Percentiles rank a stretch among this genome's conserved stretches.
Evolutionary conservation across 2,113 vertebrate species (phyloP).

Genomic region (Cheilinus undulatus): DNA sequence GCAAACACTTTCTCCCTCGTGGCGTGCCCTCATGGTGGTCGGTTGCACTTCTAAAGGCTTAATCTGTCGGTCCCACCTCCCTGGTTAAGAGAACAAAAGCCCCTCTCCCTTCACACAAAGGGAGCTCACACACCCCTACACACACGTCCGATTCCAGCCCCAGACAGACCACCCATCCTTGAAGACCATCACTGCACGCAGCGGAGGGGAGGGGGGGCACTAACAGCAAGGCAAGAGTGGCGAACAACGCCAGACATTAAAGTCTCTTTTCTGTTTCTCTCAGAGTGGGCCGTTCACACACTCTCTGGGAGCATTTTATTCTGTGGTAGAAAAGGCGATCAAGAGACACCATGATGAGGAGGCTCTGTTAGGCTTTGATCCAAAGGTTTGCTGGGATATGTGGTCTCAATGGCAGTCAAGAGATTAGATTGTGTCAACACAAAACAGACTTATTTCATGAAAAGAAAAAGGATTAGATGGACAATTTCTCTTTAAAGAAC

Average conservation of each 20-base stretch:
- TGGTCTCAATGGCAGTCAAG: conserved; percentile 36
- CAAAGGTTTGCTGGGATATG: conserved; percentile 44
- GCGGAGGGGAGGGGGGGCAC: conserved; percentile 24
- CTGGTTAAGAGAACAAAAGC: conserved; percentile 84
- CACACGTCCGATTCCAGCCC: conserved; percentile 76
- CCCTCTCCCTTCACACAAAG: conserved; percentile 79
- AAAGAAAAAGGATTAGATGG: conserved; percentile 38
- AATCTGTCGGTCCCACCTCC: conserved; percentile 82
- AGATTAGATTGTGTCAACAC: conserved; percentile 58
- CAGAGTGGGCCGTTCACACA: conserved; percentile 70
- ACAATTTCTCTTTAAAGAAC: conserved; percentile 44
- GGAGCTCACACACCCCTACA: conserved; percentile 77
- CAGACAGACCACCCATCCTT: conserved; percentile 82
- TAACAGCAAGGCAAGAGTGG: conserved; percentile 55
- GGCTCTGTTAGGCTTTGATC: conserved; percentile 60
- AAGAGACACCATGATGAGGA: conserved; percentile 52
- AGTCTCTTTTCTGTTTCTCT: conserved; percentile 56
- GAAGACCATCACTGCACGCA: conserved; percentile 68
- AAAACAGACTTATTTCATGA: conserved; percentile 36
- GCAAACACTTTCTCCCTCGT: conserved; percentile 64
- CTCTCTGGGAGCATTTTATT: conserved; percentile 65
- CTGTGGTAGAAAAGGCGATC: conserved; percentile 58
- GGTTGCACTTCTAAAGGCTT: conserved; percentile 82
- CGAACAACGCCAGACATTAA: conserved; percentile 60
- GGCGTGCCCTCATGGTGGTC: conserved; percentile 80